A percentile compares a stretch with the other conserved stretches of the same genome.
Evolutionary conservation across 2,113 vertebrate genomes (phyloP).

Genomic region (Cygnus buccinator): DNA sequence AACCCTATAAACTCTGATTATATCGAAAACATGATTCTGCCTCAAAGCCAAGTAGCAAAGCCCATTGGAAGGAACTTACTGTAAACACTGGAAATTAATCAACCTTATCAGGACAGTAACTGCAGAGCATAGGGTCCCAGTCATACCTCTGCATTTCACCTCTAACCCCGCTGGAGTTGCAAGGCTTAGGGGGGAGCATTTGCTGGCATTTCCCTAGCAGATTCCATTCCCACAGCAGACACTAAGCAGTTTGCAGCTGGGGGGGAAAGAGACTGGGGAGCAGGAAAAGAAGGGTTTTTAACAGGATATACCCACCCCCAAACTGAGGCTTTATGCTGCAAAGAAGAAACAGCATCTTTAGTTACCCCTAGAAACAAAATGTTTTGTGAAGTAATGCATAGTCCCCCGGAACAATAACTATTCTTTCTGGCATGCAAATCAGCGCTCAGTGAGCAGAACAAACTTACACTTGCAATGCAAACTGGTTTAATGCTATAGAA

Average conservation of each 20-base stretch:
- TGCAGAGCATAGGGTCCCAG: not conserved
- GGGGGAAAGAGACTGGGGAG: not conserved
- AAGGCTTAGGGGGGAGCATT: not conserved
- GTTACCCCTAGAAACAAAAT: not conserved
- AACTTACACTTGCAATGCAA: conserved; percentile 53
- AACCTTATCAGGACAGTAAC: conserved; percentile 25
- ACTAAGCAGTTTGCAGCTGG: not conserved
- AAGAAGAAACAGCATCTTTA: not conserved
- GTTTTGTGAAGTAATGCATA: not conserved
- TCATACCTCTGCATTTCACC: not conserved
- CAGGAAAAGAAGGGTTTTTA: not conserved
- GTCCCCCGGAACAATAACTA: not conserved
- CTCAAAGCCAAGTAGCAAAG: conserved; percentile 52
- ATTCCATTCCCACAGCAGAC: not conserved
- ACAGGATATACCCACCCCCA: not conserved
- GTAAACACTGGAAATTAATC: conserved; percentile 39
- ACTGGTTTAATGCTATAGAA: conserved; percentile 68
- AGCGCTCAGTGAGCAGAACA: conserved; percentile 40
- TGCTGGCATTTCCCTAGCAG: not conserved
- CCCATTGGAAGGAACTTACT: not conserved
- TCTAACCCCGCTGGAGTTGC: not conserved
- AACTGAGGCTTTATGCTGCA: not conserved
- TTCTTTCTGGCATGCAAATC: conserved; percentile 37
- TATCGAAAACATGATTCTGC: conserved; percentile 42
- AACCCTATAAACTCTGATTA: conserved; percentile 41